Evolutionary conservation across 2,888 invertebrate genomes (phyloP), one percentile per base, ranked within the genome.

Genomic region (Autographa gamma): DNA sequence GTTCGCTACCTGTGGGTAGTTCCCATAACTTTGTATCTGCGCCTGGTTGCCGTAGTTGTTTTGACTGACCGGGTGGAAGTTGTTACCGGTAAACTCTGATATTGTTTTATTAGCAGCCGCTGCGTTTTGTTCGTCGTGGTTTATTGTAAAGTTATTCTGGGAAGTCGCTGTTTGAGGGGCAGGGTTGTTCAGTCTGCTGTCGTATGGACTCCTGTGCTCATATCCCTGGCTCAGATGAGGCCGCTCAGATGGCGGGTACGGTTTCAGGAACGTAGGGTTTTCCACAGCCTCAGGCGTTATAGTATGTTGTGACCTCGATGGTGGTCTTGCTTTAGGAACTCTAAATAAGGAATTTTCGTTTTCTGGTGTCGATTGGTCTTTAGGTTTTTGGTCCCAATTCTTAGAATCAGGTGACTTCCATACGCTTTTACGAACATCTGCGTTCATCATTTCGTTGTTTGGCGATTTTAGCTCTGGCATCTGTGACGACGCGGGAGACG

Each of bases 251-350:
- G 97, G 96, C 58, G 97, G 97, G 77, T 96, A 96, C 0, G 97
- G 97, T 87, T 97, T 97, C 18, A 97, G 87, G 86, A 97, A 97
- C 9, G 97, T 97, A 9, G 96, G 95, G 75, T 95, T 93, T 79
- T 96, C 96, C 60, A 94, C 68, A 16, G 93, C 88, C 63, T 96
- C 95, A 32, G 96, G 95, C n/a, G 96, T 94, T 80, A 96, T 95
- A 13, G 92, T 91, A 41, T 96, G 92, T 69, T 95, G 96, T 0
- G 96, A 96, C 73, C 97, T 93, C 6, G 97, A 97, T 41, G 96
- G 97, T 41, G 97, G 97, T 80, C 96, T 95, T 0, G 96, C 97
- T 90, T 96, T 97, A 2, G 97, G 97, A 25, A 97, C 96, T 84
- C 97, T 92, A 82, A 97, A 97, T 13, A 97, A 94, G 4, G 96